A percentile compares a stretch with the other conserved stretches of the same genome.
phyloP scores from a whole-genome alignment of 2,113 vertebrate genomes.

The Irena cyanogastra region DNA sequence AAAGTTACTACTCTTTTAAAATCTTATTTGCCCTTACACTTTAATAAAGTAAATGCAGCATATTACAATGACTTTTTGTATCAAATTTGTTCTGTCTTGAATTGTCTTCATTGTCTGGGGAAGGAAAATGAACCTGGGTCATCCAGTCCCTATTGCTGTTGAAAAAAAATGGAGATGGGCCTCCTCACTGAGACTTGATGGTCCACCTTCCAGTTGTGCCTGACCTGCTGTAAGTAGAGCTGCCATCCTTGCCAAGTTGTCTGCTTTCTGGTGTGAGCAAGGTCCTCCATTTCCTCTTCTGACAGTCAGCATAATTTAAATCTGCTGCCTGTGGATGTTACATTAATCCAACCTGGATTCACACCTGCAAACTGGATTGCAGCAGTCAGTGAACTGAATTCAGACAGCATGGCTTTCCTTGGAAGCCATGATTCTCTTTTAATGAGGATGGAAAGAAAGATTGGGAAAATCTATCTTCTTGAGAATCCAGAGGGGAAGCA shows the following conservation, averaged over 20 bases:
- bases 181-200: not conserved
- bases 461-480: not conserved
- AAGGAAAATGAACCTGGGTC: not conserved
- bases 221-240: not conserved
- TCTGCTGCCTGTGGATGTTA: not conserved
- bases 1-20: not conserved
- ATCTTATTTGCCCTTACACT: not conserved
- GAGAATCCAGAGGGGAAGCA: not conserved
- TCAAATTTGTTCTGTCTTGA: not conserved
- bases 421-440: not conserved
- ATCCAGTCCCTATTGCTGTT: not conserved
- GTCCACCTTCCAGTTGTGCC: not conserved
- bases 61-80: not conserved
- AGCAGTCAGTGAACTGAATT: not conserved
- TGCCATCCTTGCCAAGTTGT: fast-evolving
- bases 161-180: fast-evolving
- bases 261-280: not conserved
- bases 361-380: not conserved
- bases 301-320: not conserved
- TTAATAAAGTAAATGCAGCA: not conserved
- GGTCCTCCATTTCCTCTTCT: not conserved
- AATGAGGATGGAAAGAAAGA: not conserved
- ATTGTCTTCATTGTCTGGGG: not conserved
- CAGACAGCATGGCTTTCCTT: not conserved
- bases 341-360: not conserved